phyloP scores from a whole-genome alignment of 64 coral and sea anemone species.

The Pocillopora verrucosa region DNA sequence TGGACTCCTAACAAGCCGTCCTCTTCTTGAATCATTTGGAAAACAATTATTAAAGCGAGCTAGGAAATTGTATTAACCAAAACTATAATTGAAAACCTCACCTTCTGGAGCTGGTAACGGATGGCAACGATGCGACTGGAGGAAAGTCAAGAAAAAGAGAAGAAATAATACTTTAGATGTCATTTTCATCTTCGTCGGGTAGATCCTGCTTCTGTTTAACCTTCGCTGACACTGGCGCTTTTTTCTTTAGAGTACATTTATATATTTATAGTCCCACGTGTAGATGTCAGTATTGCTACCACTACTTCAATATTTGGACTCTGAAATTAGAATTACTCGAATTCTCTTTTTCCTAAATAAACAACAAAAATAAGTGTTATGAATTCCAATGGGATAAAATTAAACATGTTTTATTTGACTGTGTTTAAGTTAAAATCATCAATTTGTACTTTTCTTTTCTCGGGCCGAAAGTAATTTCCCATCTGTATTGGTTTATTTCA shows the following conservation, averaged over 20 bases:
- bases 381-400: not conserved
- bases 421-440: not conserved
- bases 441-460: no score
- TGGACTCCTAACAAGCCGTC: no score
- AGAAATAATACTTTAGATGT: not conserved
- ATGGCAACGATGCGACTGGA: not conserved
- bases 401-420: not conserved
- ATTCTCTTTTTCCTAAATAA: not conserved
- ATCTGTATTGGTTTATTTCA: no score
- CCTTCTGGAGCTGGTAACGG: not conserved
- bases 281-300: not conserved
- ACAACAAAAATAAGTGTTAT: not conserved
- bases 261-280: not conserved
- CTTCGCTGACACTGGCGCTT: not conserved
- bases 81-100: not conserved
- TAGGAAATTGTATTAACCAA: not conserved
- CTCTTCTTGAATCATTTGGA: not conserved
- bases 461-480: no score
- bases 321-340: constrained; percentile 1
- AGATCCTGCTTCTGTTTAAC: not conserved
- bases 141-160: not conserved
- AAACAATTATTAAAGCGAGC: not conserved
- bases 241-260: not conserved
- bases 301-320: no score
- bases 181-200: not conserved